Conservation (phyloP, 2,797 vertebrate genomes). For the Phylloscopus collybita region DNA sequence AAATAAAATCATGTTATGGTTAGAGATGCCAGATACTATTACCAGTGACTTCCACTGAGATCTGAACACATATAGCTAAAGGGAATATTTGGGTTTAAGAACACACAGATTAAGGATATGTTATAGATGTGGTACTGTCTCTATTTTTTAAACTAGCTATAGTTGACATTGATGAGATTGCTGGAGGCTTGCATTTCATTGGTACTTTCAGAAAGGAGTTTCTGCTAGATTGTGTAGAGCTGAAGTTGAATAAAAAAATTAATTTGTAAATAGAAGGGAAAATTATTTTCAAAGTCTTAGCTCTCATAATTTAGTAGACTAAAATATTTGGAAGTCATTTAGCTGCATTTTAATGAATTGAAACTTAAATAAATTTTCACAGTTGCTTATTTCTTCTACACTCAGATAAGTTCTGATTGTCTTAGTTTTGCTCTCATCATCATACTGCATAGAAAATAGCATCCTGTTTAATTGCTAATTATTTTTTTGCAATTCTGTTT, state of each 20-base stretch:
- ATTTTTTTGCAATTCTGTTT: conserved; percentile 57
- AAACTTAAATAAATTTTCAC: background rate
- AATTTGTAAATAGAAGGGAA: background rate
- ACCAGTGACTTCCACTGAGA: background rate
- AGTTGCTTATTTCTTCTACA: background rate
- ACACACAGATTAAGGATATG: background rate
- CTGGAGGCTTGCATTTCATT: background rate
- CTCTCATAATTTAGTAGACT: background rate
- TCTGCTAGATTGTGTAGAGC: background rate
- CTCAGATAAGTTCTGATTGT: conserved; percentile 15
- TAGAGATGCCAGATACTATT: background rate
- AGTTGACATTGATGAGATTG: background rate
- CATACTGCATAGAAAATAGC: conserved; percentile 27
- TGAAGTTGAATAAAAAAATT: background rate
- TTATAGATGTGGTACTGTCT: background rate
- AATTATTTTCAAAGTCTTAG: background rate
- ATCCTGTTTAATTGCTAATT: conserved; percentile 58
- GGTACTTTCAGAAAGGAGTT: background rate
- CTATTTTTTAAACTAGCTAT: background rate
- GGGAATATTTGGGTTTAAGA: background rate
- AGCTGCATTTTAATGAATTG: background rate
- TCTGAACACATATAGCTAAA: background rate
- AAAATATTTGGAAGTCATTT: background rate
- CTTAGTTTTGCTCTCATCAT: conserved; percentile 14
- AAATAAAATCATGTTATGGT: background rate